phyloP scores from a whole-genome alignment of 2,113 vertebrate genomes.

The Gymnobelideus leadbeateri region DNA sequence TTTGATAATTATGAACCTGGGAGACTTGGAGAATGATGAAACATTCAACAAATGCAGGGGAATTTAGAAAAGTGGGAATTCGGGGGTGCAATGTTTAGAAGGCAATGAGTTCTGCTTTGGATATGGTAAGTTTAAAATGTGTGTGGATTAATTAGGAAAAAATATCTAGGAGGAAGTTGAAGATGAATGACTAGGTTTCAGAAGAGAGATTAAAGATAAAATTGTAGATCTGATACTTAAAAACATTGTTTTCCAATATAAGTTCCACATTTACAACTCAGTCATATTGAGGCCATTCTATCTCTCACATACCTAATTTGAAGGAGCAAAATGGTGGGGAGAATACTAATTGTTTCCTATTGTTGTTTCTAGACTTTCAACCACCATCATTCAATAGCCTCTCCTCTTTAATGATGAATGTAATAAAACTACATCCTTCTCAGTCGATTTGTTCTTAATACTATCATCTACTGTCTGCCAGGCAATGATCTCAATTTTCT shows the following conservation, averaged over 20 bases:
- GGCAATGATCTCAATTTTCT: not conserved
- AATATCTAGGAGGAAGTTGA: not conserved
- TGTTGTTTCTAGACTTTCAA: not conserved
- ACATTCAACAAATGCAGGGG: not conserved
- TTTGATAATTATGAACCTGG: too few species aligned
- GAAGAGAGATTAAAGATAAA: not conserved
- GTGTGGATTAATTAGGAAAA: not conserved
- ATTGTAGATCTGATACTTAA: not conserved
- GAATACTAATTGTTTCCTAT: not conserved
- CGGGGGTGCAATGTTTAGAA: not conserved
- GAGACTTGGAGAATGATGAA: not conserved
- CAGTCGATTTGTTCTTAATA: not conserved
- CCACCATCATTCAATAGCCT: not conserved
- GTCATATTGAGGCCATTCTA: not conserved
- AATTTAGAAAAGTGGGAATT: not conserved
- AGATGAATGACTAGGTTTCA: not conserved
- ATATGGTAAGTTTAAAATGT: not conserved
- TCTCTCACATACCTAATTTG: not conserved
- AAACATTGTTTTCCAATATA: not conserved
- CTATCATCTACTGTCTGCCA: not conserved
- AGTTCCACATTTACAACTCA: not conserved
- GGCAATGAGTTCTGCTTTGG: not conserved
- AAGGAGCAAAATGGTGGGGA: not conserved
- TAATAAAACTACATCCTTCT: not conserved
- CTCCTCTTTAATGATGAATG: not conserved